Base-by-base conservation (phyloP, 2,888 invertebrate genomes). In the Nemoura dubitans region DNA sequence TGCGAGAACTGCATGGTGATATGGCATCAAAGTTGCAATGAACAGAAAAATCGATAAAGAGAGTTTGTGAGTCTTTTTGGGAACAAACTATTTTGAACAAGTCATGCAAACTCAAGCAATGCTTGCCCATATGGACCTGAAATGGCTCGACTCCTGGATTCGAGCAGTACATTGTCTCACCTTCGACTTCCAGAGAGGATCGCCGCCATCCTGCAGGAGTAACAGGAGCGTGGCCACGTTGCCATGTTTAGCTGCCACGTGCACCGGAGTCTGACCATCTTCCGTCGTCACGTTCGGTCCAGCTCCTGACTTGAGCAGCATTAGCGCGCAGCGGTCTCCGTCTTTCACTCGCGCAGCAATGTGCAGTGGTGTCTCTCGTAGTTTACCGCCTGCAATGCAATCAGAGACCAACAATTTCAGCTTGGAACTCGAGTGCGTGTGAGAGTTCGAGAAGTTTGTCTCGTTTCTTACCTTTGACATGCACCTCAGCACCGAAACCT, bases 231-330 rank as follows among this genome's bases (percentile, higher is more conserved):
- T 97, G 86, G 95, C 94, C 85, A 98, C 92, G 91, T 98, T 98
- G 0, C 99, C 99, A 90, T 96, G 95, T 89, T 97, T 95, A 0
- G 99, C 97, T 0, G 99, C 98, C 26, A 99, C 98, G 91, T 99
- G 99, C 3, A 99, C 96, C 0, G 99, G 98, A 0, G 99, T 99
- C 92, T 98, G 97, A 0, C 99, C 98, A 91, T 99, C 98, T 91
- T 98, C 97, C 87, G 98, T 98, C 1, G 96, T 95, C 88, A 98
- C 95, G 92, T 99, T 99, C 0, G 99, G 98, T 87, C 98, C 97
- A 10, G 99, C 99, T 0, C 99, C 99, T 1, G 98, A 98, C 92
- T 99, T 99, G 76, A 99, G 93, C 88, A 99, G 93, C 98, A 99
- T 99, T 89, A 99, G 94, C 3, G 98, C 99, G 92, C 99, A 99